Evolutionary conservation across 2,888 invertebrate genomes (phyloP).

Genomic region (Mythimna lalbum): DNA sequence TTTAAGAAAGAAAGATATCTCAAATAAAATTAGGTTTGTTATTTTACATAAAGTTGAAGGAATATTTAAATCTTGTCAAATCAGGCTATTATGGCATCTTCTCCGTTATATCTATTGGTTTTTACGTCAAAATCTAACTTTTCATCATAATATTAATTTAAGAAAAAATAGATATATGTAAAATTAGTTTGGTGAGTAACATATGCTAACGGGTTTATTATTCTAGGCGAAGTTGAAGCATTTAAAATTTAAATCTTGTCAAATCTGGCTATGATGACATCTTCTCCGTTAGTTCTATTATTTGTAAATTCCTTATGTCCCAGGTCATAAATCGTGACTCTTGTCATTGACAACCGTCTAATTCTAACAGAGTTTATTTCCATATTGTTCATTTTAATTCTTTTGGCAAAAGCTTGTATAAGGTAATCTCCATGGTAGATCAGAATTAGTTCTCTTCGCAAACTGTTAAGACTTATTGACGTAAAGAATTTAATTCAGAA

Average conservation of each 20-base stretch:
- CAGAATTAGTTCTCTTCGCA: constrained; percentile 8
- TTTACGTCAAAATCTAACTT: neutral
- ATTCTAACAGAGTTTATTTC: constrained; percentile 28
- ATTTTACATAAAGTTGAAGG: neutral
- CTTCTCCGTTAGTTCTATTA: constrained; percentile 26
- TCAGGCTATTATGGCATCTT: constrained; percentile 23
- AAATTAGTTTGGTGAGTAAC: neutral
- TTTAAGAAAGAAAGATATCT: neutral
- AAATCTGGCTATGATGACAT: constrained; percentile 27
- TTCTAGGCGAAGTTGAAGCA: constrained; percentile 6
- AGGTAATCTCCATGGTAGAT: constrained; percentile 6
- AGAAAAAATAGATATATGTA: neutral
- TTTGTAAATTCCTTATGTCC: constrained; percentile 25
- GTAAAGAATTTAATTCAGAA: constrained; percentile 19
- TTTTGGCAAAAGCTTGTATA: constrained; percentile 28
- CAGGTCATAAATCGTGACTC: constrained; percentile 19
- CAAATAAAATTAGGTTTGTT: neutral
- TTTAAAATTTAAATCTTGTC: constrained; percentile 31
- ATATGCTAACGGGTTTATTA: constrained; percentile 4
- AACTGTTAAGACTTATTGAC: constrained; percentile 14
- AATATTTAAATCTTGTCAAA: constrained; percentile 34
- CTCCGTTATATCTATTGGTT: constrained; percentile 22
- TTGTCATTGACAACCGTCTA: constrained; percentile 42
- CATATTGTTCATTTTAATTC: constrained; percentile 19
- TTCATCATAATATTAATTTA: neutral